These are phyloP conservation scores for Columbina picui DNA, from an alignment of 2,113 vertebrate genomes.

Conservation along the genomic window DNA sequence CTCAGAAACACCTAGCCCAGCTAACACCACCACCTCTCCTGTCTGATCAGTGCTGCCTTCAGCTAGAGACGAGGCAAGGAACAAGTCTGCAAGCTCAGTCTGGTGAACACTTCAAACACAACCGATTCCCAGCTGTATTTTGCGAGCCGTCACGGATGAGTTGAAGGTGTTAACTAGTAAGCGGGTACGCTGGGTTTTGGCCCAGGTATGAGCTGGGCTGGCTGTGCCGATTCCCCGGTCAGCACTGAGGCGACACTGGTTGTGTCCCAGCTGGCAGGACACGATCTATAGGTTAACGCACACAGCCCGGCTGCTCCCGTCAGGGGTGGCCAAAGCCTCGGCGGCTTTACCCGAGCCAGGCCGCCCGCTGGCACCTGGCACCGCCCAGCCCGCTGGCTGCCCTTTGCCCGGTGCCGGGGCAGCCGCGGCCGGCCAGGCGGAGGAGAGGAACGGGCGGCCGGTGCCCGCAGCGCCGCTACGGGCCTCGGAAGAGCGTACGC, in stretches of 20 bases:
- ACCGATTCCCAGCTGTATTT: rapidly evolving
- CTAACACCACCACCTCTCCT: rapidly evolving
- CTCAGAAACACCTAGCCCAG: background rate
- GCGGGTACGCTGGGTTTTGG: rapidly evolving
- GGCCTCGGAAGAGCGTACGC: rapidly evolving
- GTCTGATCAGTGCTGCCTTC: rapidly evolving
- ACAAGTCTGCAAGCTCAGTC: background rate
- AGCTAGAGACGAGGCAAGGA: rapidly evolving
- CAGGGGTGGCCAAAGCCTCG: background rate
- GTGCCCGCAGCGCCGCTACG: too few relatives aligned
- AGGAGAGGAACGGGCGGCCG: background rate
- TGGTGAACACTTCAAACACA: rapidly evolving
- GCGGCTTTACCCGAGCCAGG: background rate
- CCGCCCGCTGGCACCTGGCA: background rate
- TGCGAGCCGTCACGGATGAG: rapidly evolving
- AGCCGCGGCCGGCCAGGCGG: too few relatives aligned
- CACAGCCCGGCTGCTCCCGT: too few relatives aligned
- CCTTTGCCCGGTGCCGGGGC: background rate
- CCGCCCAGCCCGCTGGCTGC: background rate
- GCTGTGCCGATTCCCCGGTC: too few relatives aligned
- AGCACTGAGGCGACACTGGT: rapidly evolving
- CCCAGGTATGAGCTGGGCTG: rapidly evolving
- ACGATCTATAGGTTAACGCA: too few relatives aligned
- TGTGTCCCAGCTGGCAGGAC: rapidly evolving
- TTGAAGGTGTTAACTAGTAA: rapidly evolving